phyloP scores from a whole-genome alignment of 64 coral and sea anemone genomes.

The Dendronephthya gigantea region DNA sequence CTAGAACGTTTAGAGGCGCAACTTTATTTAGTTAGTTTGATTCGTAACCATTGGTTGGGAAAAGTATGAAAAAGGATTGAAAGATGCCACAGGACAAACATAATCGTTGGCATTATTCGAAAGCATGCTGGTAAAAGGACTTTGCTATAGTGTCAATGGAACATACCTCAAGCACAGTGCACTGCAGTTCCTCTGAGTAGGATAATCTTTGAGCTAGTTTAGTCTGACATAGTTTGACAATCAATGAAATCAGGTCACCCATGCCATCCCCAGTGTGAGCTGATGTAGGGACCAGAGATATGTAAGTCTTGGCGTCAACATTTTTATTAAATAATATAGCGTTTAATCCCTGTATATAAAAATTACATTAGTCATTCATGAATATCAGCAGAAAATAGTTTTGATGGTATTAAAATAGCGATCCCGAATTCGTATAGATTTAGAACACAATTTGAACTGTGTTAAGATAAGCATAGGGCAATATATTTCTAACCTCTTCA shows the following conservation, averaged over 20 bases:
- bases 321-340: conserved; percentile 82
- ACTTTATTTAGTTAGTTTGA: too few relatives aligned
- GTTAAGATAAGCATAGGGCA: background rate
- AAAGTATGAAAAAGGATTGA: too few relatives aligned
- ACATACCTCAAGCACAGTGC: conserved; percentile 74
- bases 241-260: conserved; percentile 85
- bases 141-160: too few relatives aligned
- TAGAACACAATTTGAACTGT: background rate
- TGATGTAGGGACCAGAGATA: conserved; percentile 80
- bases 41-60: too few relatives aligned
- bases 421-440: too few relatives aligned
- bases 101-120: background rate
- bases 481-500: conserved; percentile 51
- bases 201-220: conserved; percentile 66
- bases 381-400: too few relatives aligned
- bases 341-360: conserved; percentile 52
- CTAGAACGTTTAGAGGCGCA: too few relatives aligned
- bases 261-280: conserved; percentile 92
- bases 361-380: too few relatives aligned
- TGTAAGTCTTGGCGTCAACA: conserved; percentile 64
- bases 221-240: conserved; percentile 66
- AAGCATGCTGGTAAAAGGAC: too few relatives aligned
- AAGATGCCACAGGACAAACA: too few relatives aligned
- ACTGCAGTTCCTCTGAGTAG: conserved; percentile 66
- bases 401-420: too few relatives aligned